These are phyloP conservation scores for Stenotaenia linearis DNA, from an alignment of 2,888 invertebrate species.

Conservation along the genomic window DNA sequence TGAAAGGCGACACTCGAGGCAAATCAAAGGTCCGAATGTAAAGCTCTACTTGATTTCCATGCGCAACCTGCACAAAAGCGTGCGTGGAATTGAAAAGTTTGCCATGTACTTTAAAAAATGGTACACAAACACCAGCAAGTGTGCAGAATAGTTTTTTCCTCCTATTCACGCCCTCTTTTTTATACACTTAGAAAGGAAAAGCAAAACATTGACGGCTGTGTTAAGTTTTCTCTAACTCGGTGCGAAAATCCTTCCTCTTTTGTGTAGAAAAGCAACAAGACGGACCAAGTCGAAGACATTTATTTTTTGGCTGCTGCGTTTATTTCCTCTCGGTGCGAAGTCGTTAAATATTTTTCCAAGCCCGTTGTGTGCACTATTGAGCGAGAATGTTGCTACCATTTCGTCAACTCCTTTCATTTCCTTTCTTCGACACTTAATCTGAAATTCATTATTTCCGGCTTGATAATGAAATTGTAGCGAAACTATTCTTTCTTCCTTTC, in stretches of 20 bases:
- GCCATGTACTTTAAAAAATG: neutral
- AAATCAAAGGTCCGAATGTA: slow-evolving; percentile 14
- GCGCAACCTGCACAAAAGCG: neutral
- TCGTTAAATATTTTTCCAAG: neutral
- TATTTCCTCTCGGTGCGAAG: neutral
- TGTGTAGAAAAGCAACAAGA: neutral
- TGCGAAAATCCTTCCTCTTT: neutral
- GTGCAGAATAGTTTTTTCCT: neutral
- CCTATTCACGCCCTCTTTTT: no score
- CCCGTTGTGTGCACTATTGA: neutral
- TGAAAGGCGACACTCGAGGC: neutral
- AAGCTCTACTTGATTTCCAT: slow-evolving; percentile 7
- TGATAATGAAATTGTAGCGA: neutral
- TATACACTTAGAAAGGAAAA: no score
- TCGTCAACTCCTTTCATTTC: neutral
- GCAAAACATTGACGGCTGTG: neutral
- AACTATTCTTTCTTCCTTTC: neutral
- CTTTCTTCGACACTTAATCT: neutral
- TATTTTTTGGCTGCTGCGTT: neutral
- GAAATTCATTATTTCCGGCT: neutral
- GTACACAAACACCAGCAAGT: neutral
- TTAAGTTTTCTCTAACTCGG: neutral
- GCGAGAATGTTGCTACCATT: neutral
- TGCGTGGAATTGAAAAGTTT: neutral
- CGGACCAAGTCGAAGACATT: neutral